A percentile compares a stretch with the other conserved stretches of the same genome.
phyloP scores from a whole-genome alignment of 2,888 invertebrate species.

The Pachydiplax longipennis region DNA sequence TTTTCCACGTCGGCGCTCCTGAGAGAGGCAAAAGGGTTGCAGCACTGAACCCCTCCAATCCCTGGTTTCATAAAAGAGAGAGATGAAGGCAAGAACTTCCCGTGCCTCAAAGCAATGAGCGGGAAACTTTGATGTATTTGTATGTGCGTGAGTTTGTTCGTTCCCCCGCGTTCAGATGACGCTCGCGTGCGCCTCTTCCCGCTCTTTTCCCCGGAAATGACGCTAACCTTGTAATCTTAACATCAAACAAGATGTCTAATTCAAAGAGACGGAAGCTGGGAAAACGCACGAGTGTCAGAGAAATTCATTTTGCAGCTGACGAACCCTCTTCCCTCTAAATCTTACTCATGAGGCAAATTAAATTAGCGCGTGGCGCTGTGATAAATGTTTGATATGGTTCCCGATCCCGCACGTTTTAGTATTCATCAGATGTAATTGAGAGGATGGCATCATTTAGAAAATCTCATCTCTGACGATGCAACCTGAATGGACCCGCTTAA shows the following conservation, averaged over 20 bases:
- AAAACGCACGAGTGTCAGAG: neutral
- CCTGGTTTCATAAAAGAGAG: no score
- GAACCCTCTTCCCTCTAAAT: no score
- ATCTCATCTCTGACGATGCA: no score
- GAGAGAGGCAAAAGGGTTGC: neutral
- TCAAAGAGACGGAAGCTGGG: neutral
- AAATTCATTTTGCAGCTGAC: no score
- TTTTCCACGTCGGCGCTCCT: no score
- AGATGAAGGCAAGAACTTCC: neutral
- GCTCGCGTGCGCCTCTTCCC: neutral
- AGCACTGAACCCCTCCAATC: neutral
- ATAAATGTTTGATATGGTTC: no score
- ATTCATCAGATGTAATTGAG: no score
- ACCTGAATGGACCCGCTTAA: no score
- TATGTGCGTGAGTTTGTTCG: neutral
- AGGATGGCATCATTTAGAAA: no score
- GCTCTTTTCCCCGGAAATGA: neutral
- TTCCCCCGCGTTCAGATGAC: neutral
- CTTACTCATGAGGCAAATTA: no score
- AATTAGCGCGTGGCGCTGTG: no score
- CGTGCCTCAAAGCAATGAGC: neutral
- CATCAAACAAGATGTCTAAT: conserved; percentile 28
- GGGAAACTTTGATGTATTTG: neutral
- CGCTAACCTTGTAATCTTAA: conserved; percentile 6
- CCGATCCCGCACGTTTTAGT: no score